Conservation (phyloP, 2,888 invertebrate genomes). For the Halictus ligatus region DNA sequence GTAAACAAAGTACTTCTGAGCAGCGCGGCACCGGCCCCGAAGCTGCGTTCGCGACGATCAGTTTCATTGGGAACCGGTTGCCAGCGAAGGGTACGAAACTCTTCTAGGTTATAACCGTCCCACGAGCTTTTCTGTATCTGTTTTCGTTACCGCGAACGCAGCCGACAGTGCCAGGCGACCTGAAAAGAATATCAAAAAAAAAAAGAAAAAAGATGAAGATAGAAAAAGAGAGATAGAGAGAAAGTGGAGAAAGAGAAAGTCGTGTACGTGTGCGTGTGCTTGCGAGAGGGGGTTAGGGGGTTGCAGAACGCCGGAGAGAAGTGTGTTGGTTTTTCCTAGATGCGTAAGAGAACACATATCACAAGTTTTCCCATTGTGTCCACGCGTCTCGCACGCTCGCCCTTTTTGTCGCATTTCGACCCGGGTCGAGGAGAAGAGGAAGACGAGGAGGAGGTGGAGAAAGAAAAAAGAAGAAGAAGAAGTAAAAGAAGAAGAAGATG, state of each 20-base stretch:
- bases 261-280: slow-evolving; percentile 31
- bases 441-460: slow-evolving; percentile 8
- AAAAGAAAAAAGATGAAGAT: background rate
- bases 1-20: slow-evolving; percentile 60
- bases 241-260: background rate
- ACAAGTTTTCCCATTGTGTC: slow-evolving; percentile 68
- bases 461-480: slow-evolving; percentile 10
- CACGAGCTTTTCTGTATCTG: background rate
- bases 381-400: slow-evolving; percentile 56
- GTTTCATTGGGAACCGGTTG: background rate
- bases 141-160: slow-evolving; percentile 10
- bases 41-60: slow-evolving; percentile 30
- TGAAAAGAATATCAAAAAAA: slow-evolving; percentile 57
- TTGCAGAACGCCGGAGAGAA: slow-evolving; percentile 14
- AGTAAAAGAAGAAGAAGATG: background rate
- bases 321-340: slow-evolving; percentile 69
- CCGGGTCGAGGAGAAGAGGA: slow-evolving; percentile 19
- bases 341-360: slow-evolving; percentile 77
- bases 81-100: background rate
- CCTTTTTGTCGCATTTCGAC: slow-evolving; percentile 47
- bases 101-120: background rate
- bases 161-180: slow-evolving; percentile 17
- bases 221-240: background rate
- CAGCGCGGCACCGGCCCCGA: slow-evolving; percentile 42
- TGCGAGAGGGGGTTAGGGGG: slow-evolving; percentile 2